Conservation (phyloP, 2,797 vertebrate species). For the Octomys mimax region DNA sequence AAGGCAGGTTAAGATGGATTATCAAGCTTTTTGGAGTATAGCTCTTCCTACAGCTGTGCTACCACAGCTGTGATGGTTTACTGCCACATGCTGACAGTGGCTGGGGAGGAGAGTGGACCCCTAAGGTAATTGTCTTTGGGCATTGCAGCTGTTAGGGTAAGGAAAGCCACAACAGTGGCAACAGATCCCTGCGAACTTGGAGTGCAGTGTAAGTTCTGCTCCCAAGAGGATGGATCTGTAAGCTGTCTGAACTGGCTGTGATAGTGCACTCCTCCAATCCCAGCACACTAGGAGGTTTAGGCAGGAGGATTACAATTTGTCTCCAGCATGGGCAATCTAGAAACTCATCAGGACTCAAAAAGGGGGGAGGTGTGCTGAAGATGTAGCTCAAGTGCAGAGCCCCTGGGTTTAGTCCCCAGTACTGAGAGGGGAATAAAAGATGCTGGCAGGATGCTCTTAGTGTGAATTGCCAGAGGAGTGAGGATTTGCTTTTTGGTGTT, state of each 20-base stretch:
- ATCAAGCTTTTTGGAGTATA: not conserved
- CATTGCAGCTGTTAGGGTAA: not conserved
- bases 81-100: not conserved
- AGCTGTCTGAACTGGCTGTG: not conserved
- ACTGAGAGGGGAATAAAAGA: not conserved
- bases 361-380: not conserved
- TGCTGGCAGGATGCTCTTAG: not conserved
- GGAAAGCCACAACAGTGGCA: not conserved
- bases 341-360: not conserved
- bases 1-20: not conserved
- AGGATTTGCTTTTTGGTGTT: not conserved
- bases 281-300: not conserved
- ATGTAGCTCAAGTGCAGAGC: not conserved
- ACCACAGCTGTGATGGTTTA: not conserved
- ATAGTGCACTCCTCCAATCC: not conserved
- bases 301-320: not conserved
- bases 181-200: not conserved
- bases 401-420: not conserved
- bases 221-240: not conserved
- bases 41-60: not conserved
- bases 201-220: not conserved
- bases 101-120: not conserved
- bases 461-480: not conserved
- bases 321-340: not conserved
- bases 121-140: not conserved